Conservation (phyloP, 2,888 invertebrate species). For the Erpobdella octoculata region DNA sequence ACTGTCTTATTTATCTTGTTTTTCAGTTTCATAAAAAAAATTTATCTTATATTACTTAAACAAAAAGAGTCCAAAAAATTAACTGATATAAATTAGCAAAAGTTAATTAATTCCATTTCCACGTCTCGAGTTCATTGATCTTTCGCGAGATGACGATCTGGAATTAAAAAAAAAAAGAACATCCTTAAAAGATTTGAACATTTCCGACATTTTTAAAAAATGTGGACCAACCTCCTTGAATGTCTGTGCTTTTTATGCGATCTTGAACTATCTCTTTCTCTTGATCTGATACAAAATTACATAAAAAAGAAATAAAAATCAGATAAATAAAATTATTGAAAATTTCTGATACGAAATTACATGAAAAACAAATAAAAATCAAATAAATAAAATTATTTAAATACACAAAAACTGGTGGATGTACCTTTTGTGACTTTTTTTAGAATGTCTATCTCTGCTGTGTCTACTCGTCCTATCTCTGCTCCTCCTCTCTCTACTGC, state of each 20-base stretch:
- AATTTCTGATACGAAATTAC: not conserved
- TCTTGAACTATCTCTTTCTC: not conserved
- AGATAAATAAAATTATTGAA: not conserved
- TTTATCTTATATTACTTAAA: too few relatives aligned
- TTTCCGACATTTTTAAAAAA: too few relatives aligned
- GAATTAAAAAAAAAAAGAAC: not conserved
- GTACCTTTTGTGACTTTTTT: not conserved
- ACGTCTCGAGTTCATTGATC: conserved; percentile 3
- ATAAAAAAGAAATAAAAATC: not conserved
- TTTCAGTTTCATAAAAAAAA: too few relatives aligned
- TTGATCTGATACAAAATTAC: not conserved
- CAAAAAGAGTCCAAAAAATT: too few relatives aligned
- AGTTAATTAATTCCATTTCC: not conserved
- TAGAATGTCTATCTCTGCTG: too few relatives aligned
- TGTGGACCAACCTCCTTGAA: conserved; percentile 6
- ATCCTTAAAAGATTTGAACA: too few relatives aligned
- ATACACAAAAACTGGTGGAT: not conserved
- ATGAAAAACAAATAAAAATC: not conserved
- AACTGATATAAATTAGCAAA: too few relatives aligned
- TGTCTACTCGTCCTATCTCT: not conserved
- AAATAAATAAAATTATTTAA: not conserved
- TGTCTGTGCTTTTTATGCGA: conserved; percentile 18
- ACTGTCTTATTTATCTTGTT: too few relatives aligned
- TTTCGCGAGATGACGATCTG: not conserved
- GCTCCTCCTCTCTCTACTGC: conserved; percentile 34